A percentile compares a stretch with the other conserved stretches of the same genome.
phyloP scores from a whole-genome alignment of 2,888 invertebrate species.

The Nysson spinosus region DNA sequence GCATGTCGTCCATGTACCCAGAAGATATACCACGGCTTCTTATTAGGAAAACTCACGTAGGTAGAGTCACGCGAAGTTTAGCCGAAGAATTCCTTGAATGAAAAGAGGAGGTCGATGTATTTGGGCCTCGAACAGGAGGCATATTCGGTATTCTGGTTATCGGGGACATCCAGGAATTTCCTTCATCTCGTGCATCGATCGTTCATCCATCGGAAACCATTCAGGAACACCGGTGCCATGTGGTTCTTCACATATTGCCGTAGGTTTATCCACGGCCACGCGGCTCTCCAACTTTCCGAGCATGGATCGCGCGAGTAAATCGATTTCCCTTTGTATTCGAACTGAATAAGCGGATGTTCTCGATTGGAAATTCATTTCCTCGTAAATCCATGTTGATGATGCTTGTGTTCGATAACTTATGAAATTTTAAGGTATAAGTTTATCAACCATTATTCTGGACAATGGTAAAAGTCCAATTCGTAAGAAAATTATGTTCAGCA shows the following conservation, averaged over 20 bases:
- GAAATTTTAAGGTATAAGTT: no score
- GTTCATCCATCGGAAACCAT: constrained; percentile 10
- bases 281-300: no score
- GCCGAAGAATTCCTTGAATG: neutral
- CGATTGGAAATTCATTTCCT: neutral
- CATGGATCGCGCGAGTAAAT: no score
- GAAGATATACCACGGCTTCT: neutral
- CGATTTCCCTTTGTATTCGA: neutral
- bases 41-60: neutral
- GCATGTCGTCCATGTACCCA: neutral
- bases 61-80: constrained; percentile 1
- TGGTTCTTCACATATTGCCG: constrained; percentile 8
- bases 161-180: constrained; percentile 28
- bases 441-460: no score
- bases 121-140: neutral
- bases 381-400: no score
- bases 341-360: neutral
- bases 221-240: constrained; percentile 9
- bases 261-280: neutral
- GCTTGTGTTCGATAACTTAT: no score
- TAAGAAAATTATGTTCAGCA: no score
- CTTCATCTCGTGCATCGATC: constrained; percentile 30
- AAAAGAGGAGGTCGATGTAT: neutral
- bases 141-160: constrained; percentile 33
- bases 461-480: no score